Conservation (phyloP, 2,113 vertebrate species). For the Talpa occidentalis region DNA sequence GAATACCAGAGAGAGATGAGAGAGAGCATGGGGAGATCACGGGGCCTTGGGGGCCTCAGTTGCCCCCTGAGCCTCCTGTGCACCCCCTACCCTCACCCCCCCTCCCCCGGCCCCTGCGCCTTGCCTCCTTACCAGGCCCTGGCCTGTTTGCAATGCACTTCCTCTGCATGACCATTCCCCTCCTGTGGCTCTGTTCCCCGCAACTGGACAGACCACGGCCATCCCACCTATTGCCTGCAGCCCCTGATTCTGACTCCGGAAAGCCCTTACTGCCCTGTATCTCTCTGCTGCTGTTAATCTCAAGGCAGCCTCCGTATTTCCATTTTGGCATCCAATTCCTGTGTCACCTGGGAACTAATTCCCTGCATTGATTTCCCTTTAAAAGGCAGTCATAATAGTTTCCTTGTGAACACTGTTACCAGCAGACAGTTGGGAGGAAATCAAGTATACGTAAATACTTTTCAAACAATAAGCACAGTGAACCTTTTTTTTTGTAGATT, state of each 20-base stretch:
- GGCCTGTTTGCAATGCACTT: too few relatives aligned
- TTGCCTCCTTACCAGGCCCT: too few relatives aligned
- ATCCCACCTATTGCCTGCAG: neutral
- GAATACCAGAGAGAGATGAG: too few relatives aligned
- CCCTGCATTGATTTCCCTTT: neutral
- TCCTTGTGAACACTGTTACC: conserved; percentile 3
- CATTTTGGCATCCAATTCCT: neutral
- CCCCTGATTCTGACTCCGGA: neutral
- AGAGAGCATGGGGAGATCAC: too few relatives aligned
- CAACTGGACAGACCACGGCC: too few relatives aligned
- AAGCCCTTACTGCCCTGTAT: neutral
- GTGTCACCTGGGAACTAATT: neutral
- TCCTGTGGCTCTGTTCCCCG: neutral
- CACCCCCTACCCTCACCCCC: too few relatives aligned
- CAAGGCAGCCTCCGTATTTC: neutral
- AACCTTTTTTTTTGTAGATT: conserved; percentile 53
- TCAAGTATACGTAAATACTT: conserved; percentile 50
- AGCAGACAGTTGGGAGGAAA: conserved; percentile 53
- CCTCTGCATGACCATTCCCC: neutral
- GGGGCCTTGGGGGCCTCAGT: too few relatives aligned
- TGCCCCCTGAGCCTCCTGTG: too few relatives aligned
- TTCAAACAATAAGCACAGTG: conserved; percentile 34
- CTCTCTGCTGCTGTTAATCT: neutral
- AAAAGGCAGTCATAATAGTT: conserved; percentile 7
- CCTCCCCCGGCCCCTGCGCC: too few relatives aligned